These are phyloP conservation scores for Datnioides undecimradiatus DNA, from an alignment of 2,113 vertebrate genomes.

Conservation along the genomic window DNA sequence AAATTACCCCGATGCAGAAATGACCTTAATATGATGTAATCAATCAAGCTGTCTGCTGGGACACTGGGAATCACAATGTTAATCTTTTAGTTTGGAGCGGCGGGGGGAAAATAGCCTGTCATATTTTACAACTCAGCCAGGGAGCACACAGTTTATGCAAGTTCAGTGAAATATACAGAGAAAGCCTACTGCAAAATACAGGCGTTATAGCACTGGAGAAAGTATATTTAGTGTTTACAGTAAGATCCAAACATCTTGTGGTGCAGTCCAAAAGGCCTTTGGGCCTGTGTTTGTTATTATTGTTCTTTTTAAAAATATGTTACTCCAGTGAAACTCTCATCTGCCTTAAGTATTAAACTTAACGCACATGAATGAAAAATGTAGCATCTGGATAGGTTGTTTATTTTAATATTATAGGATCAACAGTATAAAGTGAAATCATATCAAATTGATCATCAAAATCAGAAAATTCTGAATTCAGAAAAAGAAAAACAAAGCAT, in stretches of 20 bases:
- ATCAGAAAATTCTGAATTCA: not conserved
- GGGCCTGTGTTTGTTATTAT: constrained; percentile 8
- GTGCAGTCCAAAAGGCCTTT: constrained; percentile 32
- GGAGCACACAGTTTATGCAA: constrained; percentile 10
- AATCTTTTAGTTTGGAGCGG: constrained; percentile 78
- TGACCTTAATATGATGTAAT: constrained; percentile 85
- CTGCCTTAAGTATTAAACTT: not conserved
- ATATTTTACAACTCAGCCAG: constrained; percentile 28
- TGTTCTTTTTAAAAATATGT: not conserved
- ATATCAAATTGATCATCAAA: not conserved
- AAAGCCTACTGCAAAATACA: not conserved
- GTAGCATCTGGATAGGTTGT: not conserved
- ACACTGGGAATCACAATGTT: constrained; percentile 82
- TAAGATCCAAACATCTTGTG: not conserved
- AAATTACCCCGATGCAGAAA: constrained; percentile 83
- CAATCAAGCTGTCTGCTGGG: constrained; percentile 85
- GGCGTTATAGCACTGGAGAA: not conserved
- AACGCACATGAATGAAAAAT: not conserved
- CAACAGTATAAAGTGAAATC: not conserved
- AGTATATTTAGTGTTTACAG: not conserved
- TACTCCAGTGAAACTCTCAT: not conserved
- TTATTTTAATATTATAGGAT: not conserved
- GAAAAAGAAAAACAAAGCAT: not conserved
- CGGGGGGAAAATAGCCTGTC: constrained; percentile 51
- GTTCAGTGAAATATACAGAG: not conserved